phyloP scores from a whole-genome alignment of 2,113 vertebrate species.

The Coryphaenoides rupestris region DNA sequence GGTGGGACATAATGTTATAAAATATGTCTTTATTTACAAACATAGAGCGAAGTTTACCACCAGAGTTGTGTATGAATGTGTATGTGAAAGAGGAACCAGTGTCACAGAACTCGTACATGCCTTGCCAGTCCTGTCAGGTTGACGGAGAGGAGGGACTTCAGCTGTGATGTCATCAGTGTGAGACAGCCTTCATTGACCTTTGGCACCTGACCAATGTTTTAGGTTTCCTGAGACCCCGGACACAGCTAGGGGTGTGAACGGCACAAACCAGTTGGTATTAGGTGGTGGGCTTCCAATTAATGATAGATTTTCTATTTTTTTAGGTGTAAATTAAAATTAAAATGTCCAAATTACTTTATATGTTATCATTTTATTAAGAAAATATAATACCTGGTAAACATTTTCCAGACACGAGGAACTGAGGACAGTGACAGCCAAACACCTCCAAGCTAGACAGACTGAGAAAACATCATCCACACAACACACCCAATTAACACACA shows the following conservation, averaged over 20 bases:
- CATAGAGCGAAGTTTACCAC: no score
- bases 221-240: constrained; percentile 42
- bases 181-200: constrained; percentile 49
- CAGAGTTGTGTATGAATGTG: background rate
- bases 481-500: background rate
- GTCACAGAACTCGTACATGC: constrained; percentile 41
- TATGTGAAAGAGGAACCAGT: background rate
- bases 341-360: no score
- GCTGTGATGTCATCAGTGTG: constrained; percentile 38
- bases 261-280: background rate
- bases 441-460: constrained; percentile 48
- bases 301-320: no score
- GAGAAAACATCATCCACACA: background rate
- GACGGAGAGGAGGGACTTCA: constrained; percentile 47
- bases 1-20: no score
- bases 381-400: constrained; percentile 42
- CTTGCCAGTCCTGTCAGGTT: constrained; percentile 58
- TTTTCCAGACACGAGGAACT: constrained; percentile 43
- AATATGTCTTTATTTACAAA: no score
- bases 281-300: background rate
- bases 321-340: no score
- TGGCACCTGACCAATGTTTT: constrained; percentile 59
- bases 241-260: constrained; percentile 24
- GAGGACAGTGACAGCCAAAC: constrained; percentile 57
- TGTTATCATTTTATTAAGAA: no score